Percentiles rank a stretch among this genome's conserved stretches.
Evolutionary conservation across 2,113 vertebrate genomes (phyloP).

Genomic region (Myodes glareolus): DNA sequence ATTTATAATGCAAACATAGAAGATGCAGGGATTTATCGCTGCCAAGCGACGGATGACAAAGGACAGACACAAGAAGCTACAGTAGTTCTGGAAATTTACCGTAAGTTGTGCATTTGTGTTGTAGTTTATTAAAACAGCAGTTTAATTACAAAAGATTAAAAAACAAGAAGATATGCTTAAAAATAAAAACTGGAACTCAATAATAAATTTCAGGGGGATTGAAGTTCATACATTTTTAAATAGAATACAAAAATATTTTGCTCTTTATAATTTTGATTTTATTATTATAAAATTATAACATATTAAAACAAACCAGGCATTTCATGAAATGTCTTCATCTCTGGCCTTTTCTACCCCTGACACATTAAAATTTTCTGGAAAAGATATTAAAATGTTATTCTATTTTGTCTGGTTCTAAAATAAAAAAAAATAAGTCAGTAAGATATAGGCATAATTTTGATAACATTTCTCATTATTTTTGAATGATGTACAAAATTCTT

Average conservation of each 20-base stretch:
- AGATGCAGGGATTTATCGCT: conserved; percentile 98
- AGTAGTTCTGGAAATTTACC: conserved; percentile 98
- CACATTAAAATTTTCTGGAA: background rate
- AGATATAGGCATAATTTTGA: background rate
- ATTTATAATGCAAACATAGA: conserved; percentile 97
- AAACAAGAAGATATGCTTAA: background rate
- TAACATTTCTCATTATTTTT: background rate
- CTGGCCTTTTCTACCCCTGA: background rate
- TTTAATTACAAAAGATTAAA: background rate
- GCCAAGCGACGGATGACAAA: conserved; percentile 92
- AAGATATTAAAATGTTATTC: background rate
- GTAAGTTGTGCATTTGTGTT: conserved; percentile 87
- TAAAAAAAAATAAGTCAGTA: background rate
- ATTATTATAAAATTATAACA: background rate
- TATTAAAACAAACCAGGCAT: background rate
- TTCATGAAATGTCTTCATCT: background rate
- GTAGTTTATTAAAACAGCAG: too few relatives aligned
- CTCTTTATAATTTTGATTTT: background rate
- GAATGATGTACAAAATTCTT: background rate
- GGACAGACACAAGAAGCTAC: conserved; percentile 96
- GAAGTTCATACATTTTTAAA: background rate
- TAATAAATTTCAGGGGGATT: background rate
- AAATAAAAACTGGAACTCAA: background rate
- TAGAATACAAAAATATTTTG: background rate
- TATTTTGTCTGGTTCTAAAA: background rate